These are phyloP conservation scores for Podilymbus podiceps DNA, from an alignment of 2,113 vertebrate genomes.

Conservation along the genomic window DNA sequence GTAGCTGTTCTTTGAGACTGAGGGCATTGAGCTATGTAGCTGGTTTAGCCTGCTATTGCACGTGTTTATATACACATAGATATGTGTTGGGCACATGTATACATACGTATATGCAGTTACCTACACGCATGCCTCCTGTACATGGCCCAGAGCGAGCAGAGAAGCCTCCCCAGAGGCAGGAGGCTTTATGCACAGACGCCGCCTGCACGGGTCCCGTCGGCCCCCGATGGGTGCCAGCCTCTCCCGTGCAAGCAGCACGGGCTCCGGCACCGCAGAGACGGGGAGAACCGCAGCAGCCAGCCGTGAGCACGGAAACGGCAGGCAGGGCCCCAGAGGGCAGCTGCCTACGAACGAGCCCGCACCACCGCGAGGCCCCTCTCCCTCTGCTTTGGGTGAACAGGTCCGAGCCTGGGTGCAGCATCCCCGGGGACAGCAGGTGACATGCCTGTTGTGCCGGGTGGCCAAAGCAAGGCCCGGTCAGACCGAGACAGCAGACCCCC, in stretches of 20 bases:
- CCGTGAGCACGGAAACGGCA: neutral
- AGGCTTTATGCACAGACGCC: rapidly evolving
- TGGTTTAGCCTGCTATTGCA: neutral
- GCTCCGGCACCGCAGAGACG: neutral
- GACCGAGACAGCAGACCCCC: rapidly evolving
- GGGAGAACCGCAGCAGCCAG: neutral
- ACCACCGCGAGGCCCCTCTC: neutral
- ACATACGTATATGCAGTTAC: rapidly evolving
- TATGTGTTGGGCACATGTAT: rapidly evolving
- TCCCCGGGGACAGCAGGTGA: neutral
- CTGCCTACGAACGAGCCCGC: neutral
- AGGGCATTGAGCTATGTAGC: rapidly evolving
- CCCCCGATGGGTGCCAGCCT: neutral
- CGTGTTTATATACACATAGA: rapidly evolving
- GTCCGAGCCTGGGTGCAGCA: neutral
- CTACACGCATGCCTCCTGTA: no score
- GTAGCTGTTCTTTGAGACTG: neutral
- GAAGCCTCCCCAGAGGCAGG: neutral
- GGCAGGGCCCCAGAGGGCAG: neutral
- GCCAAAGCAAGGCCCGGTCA: no score
- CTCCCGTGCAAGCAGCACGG: rapidly evolving
- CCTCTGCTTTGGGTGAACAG: neutral
- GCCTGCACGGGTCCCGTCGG: rapidly evolving
- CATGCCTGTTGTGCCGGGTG: rapidly evolving
- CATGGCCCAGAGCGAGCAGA: neutral